Conservation (phyloP, 2,113 vertebrate species). For the Crotalus horridus region DNA sequence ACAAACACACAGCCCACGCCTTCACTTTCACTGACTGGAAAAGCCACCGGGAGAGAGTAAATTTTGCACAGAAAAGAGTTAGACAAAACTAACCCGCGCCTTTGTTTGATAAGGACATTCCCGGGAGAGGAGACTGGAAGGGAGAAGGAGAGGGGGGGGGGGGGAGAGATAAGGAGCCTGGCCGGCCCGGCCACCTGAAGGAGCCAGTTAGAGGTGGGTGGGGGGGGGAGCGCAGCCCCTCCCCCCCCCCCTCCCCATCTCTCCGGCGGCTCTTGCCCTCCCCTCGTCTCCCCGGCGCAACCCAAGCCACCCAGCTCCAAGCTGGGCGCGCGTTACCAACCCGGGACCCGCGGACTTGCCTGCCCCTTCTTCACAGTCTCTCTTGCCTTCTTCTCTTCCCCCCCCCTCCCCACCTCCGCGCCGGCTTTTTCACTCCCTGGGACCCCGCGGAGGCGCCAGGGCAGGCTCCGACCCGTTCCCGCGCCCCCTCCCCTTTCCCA, state of each 20-base stretch:
- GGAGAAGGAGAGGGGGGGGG: too few relatives aligned
- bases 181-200: background rate
- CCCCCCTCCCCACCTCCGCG: background rate
- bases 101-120: conserved; percentile 16
- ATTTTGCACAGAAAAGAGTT: background rate
- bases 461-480: background rate
- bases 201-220: background rate
- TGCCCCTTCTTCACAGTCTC: background rate
- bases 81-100: conserved; percentile 6
- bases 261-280: background rate
- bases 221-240: background rate
- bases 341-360: background rate
- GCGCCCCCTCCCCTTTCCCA: background rate
- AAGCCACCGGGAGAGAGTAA: background rate
- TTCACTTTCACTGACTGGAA: background rate
- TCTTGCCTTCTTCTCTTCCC: background rate
- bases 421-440: background rate
- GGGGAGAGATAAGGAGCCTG: background rate
- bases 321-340: background rate
- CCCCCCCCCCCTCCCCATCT: too few relatives aligned
- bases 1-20: too few relatives aligned
- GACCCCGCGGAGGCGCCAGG: background rate
- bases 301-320: background rate
- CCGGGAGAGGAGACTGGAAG: background rate
- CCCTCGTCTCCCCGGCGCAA: background rate